A percentile compares a stretch with the other conserved stretches of the same genome.
These are phyloP conservation scores for Folsomia manolachei DNA, from an alignment of 2,888 invertebrate species.

Conservation along the genomic window DNA sequence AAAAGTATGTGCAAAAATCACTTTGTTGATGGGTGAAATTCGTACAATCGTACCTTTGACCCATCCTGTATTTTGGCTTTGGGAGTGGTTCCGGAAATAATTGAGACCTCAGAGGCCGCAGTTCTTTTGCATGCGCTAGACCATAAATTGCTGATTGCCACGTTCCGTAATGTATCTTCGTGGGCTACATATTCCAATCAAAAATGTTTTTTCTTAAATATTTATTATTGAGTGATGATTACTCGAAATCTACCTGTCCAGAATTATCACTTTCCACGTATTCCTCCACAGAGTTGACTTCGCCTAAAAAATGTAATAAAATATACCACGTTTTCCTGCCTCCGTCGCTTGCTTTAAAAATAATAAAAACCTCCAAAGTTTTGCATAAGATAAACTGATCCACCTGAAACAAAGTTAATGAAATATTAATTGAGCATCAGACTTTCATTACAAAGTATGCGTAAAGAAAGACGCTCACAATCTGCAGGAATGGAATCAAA, in stretches of 20 bases:
- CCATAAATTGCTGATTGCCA: constrained; percentile 85
- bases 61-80: constrained; percentile 62
- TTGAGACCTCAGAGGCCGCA: constrained; percentile 65
- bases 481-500: constrained; percentile 90
- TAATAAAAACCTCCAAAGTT: constrained; percentile 66
- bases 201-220: too few species aligned
- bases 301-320: constrained; percentile 58
- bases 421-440: constrained; percentile 56
- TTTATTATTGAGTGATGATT: too few species aligned
- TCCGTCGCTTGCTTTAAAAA: too few species aligned
- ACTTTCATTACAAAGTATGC: too few species aligned
- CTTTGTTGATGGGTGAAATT: background rate
- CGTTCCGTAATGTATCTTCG: constrained; percentile 74
- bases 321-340: too few species aligned
- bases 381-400: constrained; percentile 71
- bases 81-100: constrained; percentile 68
- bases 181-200: constrained; percentile 58
- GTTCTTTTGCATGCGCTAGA: constrained; percentile 64
- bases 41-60: constrained; percentile 61
- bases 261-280: constrained; percentile 59
- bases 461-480: too few species aligned
- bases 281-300: constrained; percentile 68
- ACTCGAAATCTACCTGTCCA: constrained; percentile 33
- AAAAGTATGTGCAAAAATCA: background rate
- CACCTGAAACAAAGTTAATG: too few species aligned